Percentiles rank a stretch among this genome's conserved stretches.
Conservation (phyloP, 2,113 vertebrate genomes). For the Lichenostomus cassidix region DNA sequence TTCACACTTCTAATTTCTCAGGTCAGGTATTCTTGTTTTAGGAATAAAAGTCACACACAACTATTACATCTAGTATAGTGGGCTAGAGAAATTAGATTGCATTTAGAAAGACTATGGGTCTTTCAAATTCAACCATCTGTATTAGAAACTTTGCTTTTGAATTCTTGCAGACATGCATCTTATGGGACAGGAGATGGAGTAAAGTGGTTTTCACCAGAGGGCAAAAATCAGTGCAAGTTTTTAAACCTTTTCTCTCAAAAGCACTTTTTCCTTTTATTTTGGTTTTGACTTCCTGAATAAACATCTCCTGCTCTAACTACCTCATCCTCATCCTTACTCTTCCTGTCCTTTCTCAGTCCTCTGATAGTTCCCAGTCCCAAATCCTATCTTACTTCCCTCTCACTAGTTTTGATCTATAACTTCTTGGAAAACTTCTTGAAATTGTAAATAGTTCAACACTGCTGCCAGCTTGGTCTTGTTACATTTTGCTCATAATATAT, state of each 20-base stretch:
- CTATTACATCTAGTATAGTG: rapidly evolving
- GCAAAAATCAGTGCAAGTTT: neutral
- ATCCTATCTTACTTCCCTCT: neutral
- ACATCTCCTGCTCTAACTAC: neutral
- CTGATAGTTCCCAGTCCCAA: neutral
- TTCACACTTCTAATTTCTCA: neutral
- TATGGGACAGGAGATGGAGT: neutral
- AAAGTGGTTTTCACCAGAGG: neutral
- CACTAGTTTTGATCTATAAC: neutral
- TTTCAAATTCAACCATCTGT: neutral
- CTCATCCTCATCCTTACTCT: neutral
- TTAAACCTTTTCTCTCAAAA: neutral
- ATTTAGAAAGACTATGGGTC: neutral
- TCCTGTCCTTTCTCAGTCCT: neutral
- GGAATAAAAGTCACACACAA: neutral
- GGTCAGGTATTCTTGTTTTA: neutral
- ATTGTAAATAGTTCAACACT: neutral
- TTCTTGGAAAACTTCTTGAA: neutral
- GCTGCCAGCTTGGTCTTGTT: neutral
- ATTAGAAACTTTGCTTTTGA: neutral
- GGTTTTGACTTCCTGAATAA: neutral
- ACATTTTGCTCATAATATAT: neutral
- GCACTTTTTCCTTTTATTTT: neutral
- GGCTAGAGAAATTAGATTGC: neutral
- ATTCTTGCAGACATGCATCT: neutral